phyloP scores from a whole-genome alignment of 1,140 invertebrate genomes.

The Thaumetopoea pityocampa region DNA sequence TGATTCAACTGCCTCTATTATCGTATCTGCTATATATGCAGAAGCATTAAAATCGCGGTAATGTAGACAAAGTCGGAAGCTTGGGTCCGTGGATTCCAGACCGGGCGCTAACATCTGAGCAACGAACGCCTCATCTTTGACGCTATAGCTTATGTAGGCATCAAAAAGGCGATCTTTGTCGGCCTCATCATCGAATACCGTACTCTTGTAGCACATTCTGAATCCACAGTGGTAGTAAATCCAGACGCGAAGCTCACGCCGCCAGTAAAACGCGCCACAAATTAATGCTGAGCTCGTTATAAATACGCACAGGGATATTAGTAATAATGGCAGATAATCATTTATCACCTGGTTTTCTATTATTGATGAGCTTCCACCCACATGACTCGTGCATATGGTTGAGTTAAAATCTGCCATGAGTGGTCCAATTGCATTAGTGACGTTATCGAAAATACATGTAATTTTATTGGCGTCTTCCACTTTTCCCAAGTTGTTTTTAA shows the following conservation, averaged over 20 bases:
- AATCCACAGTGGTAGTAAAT: slow-evolving; percentile 91
- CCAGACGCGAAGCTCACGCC: slow-evolving; percentile 90
- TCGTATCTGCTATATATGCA: slow-evolving; percentile 90
- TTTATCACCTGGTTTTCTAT: slow-evolving; percentile 86
- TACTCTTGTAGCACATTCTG: slow-evolving; percentile 88
- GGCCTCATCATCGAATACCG: slow-evolving; percentile 83
- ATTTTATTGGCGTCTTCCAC: slow-evolving; percentile 83
- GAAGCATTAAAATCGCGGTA: slow-evolving; percentile 89
- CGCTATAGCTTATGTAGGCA: slow-evolving; percentile 93
- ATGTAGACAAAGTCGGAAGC: slow-evolving; percentile 89
- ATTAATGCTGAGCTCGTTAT: slow-evolving; percentile 83
- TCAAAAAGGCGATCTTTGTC: slow-evolving; percentile 92
- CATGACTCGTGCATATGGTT: slow-evolving; percentile 80
- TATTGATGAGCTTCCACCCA: slow-evolving; percentile 80
- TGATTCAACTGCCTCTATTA: slow-evolving; percentile 93
- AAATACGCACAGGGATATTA: slow-evolving; percentile 85
- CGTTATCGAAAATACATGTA: slow-evolving; percentile 81
- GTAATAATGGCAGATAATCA: slow-evolving; percentile 85
- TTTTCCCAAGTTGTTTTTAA: slow-evolving; percentile 83
- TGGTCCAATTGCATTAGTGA: slow-evolving; percentile 79
- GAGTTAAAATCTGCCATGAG: slow-evolving; percentile 81
- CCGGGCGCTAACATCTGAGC: slow-evolving; percentile 89
- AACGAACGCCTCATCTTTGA: slow-evolving; percentile 93
- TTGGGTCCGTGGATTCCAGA: slow-evolving; percentile 84
- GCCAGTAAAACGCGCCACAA: slow-evolving; percentile 87